Base-by-base conservation (phyloP, 2,113 vertebrate species). In the Nicator chloris region DNA sequence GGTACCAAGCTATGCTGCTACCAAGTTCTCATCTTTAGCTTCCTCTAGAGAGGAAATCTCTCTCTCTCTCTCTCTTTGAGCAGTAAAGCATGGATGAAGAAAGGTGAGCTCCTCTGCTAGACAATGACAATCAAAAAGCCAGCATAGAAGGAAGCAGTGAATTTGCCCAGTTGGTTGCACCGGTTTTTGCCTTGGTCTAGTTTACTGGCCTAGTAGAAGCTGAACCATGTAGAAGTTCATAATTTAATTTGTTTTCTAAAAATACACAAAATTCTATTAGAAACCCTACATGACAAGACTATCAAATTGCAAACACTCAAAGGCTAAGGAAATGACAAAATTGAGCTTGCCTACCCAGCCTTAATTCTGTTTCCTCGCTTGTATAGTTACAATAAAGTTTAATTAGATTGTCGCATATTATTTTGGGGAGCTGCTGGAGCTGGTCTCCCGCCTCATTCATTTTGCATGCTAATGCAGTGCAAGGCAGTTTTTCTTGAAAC, bases 331-430 rank as follows among this genome's bases (percentile, higher is more conserved):
- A 93, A 93, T 76, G 80, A 78, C 79, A 96, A 90, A 94, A 90
- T 45, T 88, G 88, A 95, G 56, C 94, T 93, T 92, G 87, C 93
- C 75, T 86, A 54, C 54, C 82, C 90, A 90, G 65, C 42, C 78
- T 96, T 95, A 83, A 92, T 95, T 96, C 92, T 92, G 87, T 91
- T 94, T 92, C 76, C 80, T 94, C 2, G 37, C 90, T 90, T 92
- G 93, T 93, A 54, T 88, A 78, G 92, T 96, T 95, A 93, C 82
- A 93, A 86, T 92, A 86, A 95, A 94, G 83, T 95, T 93, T 93
- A 96, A 94, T 96, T 93, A 96, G 92, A 94, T 94, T 96, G 90
- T 96, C 4, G 27, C 76, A 81, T 92, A 92, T 80, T 95, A 92
- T 96, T 96, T 94, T 92, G 92, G 88, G 93, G 90, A 88, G 86